These are phyloP conservation scores for Tetraodon nigroviridis DNA, from an alignment of 2,113 vertebrate genomes.

Conservation along the genomic window DNA sequence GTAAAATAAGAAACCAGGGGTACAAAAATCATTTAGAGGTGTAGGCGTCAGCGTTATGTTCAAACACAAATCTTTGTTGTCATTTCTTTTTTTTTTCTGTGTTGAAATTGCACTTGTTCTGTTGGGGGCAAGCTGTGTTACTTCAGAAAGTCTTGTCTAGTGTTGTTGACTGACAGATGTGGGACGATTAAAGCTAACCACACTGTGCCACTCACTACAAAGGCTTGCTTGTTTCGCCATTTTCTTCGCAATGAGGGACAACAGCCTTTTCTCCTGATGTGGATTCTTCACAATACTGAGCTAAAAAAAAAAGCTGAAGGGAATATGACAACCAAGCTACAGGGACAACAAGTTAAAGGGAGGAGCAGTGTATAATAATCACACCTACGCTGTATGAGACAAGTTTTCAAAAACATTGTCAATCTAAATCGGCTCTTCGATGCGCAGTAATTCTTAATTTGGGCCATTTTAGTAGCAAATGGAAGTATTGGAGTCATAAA, in stretches of 20 bases:
- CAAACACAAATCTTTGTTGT: conserved; percentile 19
- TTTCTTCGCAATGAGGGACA: conserved; percentile 56
- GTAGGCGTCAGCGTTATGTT: conserved; percentile 38
- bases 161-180: conserved; percentile 56
- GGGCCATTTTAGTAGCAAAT: conserved; percentile 36
- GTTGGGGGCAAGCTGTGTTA: neutral
- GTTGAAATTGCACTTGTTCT: conserved; percentile 5
- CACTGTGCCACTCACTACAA: conserved; percentile 59
- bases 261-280: conserved; percentile 39
- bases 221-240: conserved; percentile 46
- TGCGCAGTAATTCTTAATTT: conserved; percentile 34
- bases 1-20: too few species aligned
- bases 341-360: conserved; percentile 35
- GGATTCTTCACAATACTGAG: conserved; percentile 46
- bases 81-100: conserved; percentile 3
- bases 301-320: conserved; percentile 12
- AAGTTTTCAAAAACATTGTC: conserved; percentile 55
- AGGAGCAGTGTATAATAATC: conserved; percentile 56
- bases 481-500: conserved; percentile 35
- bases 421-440: conserved; percentile 53
- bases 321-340: conserved; percentile 49
- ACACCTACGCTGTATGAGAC: conserved; percentile 48
- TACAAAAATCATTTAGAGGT: too few species aligned
- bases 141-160: conserved; percentile 39
- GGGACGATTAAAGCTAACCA: conserved; percentile 63